phyloP scores from a whole-genome alignment of 1,140 invertebrate genomes.

The Cyrtorhinus lividipennis region DNA sequence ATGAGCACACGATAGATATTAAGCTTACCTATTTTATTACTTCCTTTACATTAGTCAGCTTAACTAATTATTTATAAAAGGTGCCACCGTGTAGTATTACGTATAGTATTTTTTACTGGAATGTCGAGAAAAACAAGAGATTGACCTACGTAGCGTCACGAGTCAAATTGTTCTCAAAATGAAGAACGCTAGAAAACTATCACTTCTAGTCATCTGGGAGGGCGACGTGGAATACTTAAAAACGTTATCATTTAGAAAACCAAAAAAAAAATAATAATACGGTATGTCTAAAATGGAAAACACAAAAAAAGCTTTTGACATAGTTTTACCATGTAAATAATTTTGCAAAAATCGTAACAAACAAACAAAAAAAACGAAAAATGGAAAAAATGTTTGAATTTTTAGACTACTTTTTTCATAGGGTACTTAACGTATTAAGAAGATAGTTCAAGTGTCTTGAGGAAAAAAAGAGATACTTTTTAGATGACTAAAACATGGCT shows the following conservation, averaged over 20 bases:
- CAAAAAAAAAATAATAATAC: no score
- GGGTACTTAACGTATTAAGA: constrained; percentile 12
- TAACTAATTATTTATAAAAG: constrained; percentile 11
- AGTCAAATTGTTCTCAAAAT: no score
- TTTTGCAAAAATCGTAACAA: no score
- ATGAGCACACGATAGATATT: constrained; percentile 13
- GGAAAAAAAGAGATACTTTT: constrained; percentile 10
- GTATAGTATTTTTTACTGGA: constrained; percentile 13
- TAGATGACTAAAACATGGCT: constrained; percentile 14
- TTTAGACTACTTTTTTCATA: constrained; percentile 8
- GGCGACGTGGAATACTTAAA: background rate
- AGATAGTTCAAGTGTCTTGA: constrained; percentile 19
- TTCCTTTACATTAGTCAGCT: constrained; percentile 18
- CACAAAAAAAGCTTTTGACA: background rate
- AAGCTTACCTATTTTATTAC: constrained; percentile 18
- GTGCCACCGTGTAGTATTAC: constrained; percentile 18
- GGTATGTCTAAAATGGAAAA: background rate
- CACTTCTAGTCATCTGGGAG: background rate
- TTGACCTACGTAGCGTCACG: background rate
- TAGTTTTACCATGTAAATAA: constrained; percentile 12
- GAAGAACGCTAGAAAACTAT: background rate
- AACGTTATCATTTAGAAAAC: background rate
- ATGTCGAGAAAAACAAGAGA: background rate
- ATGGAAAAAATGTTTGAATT: background rate
- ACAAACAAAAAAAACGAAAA: constrained; percentile 13